A percentile compares a stretch with the other conserved stretches of the same genome.
Conservation (phyloP, 2,797 vertebrate species). For the Gadopsis marmoratus region DNA sequence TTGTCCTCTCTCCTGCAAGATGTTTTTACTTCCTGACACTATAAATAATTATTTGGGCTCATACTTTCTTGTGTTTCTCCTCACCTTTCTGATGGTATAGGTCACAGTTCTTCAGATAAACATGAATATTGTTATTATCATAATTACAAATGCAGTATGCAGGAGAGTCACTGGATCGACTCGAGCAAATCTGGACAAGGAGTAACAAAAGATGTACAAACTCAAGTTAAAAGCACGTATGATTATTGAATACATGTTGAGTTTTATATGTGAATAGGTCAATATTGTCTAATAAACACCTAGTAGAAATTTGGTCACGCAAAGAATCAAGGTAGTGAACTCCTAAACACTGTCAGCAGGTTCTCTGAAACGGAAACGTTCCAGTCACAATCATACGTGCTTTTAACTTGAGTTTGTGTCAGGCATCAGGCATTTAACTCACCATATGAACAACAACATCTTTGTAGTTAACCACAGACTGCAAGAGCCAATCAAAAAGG, state of each 20-base stretch:
- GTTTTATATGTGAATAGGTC: not conserved
- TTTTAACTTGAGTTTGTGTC: too few species aligned
- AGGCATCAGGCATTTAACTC: not conserved
- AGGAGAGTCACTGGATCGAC: not conserved
- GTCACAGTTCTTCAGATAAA: conserved; percentile 30
- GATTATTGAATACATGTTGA: not conserved
- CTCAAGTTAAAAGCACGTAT: not conserved
- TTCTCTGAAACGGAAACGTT: not conserved
- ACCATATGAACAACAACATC: not conserved
- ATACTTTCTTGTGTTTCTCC: conserved; percentile 6
- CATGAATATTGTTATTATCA: conserved; percentile 8
- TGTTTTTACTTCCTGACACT: not conserved
- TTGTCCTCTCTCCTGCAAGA: not conserved
- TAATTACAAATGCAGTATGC: not conserved
- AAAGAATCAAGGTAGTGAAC: not conserved
- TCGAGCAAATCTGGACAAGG: not conserved
- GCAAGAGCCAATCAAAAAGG: too few species aligned
- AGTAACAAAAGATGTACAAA: not conserved
- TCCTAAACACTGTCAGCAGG: not conserved
- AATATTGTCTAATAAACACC: not conserved
- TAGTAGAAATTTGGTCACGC: not conserved
- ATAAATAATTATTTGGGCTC: conserved; percentile 9
- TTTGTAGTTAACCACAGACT: not conserved
- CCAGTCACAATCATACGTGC: not conserved
- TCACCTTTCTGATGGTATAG: conserved; percentile 20